These are phyloP conservation scores for Aleadryas rufinucha DNA, from an alignment of 2,113 vertebrate genomes.

Conservation along the genomic window DNA sequence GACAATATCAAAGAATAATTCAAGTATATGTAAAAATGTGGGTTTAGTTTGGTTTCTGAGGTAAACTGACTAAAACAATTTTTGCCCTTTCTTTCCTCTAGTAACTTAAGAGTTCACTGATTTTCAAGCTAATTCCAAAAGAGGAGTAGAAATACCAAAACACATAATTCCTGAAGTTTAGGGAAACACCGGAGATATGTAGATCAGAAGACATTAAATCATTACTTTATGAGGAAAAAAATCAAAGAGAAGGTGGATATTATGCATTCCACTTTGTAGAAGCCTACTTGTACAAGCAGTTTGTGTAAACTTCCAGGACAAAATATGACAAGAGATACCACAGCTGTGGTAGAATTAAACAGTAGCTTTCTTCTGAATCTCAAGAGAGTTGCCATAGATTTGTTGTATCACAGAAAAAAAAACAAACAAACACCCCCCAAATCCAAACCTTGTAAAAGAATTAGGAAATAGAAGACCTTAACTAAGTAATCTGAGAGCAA, in stretches of 20 bases:
- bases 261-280: background rate
- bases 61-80: background rate
- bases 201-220: background rate
- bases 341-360: background rate
- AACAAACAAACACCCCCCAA: background rate
- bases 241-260: background rate
- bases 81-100: background rate
- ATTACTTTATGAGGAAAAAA: background rate
- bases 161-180: background rate
- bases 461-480: background rate
- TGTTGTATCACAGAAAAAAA: background rate
- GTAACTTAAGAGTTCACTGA: background rate
- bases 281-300: background rate
- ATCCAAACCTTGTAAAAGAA: background rate
- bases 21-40: background rate
- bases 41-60: background rate
- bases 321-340: background rate
- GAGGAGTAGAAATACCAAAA: background rate
- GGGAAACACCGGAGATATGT: background rate
- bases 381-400: background rate
- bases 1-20: background rate
- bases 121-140: background rate
- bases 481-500: background rate
- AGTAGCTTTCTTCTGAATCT: background rate
- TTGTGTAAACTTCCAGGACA: background rate